These are phyloP conservation scores for Drosophila antonietae DNA, from an alignment of 2,888 invertebrate species.

Conservation along the genomic window DNA sequence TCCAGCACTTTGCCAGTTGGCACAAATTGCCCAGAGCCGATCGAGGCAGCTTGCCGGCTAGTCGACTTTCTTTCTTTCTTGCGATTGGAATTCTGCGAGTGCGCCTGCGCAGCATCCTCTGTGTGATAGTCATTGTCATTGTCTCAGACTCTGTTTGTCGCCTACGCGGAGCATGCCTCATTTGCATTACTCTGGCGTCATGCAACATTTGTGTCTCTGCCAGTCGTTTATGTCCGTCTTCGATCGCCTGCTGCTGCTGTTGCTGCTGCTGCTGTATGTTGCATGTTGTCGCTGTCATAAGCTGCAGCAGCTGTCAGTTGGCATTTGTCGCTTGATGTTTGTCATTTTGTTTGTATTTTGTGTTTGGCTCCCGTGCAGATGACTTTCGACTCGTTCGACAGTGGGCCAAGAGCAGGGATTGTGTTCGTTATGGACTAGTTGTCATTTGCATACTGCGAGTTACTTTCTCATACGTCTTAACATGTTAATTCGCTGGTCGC, in stretches of 20 bases:
- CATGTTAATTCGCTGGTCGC: slow-evolving; percentile 20
- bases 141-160: slow-evolving; percentile 48
- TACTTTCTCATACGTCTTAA: slow-evolving; percentile 31
- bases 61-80: slow-evolving; percentile 71
- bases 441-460: slow-evolving; percentile 32
- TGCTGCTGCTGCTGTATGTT: background rate
- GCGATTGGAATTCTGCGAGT: slow-evolving; percentile 43
- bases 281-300: slow-evolving; percentile 60
- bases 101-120: slow-evolving; percentile 54
- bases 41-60: slow-evolving; percentile 17
- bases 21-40: slow-evolving; percentile 67
- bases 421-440: slow-evolving; percentile 8
- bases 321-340: slow-evolving; percentile 37
- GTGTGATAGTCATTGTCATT: background rate
- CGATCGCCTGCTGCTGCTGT: slow-evolving; percentile 28
- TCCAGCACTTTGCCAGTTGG: slow-evolving; percentile 68
- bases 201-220: slow-evolving; percentile 65
- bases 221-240: slow-evolving; percentile 47
- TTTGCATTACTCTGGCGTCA: slow-evolving; percentile 75
- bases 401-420: slow-evolving; percentile 20
- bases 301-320: slow-evolving; percentile 56
- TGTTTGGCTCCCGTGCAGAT: slow-evolving; percentile 45
- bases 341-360: slow-evolving; percentile 11
- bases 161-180: slow-evolving; percentile 77
- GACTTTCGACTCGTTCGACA: slow-evolving; percentile 20